These are phyloP conservation scores for Numenius arquata DNA, from an alignment of 2,113 vertebrate genomes.

Conservation along the genomic window DNA sequence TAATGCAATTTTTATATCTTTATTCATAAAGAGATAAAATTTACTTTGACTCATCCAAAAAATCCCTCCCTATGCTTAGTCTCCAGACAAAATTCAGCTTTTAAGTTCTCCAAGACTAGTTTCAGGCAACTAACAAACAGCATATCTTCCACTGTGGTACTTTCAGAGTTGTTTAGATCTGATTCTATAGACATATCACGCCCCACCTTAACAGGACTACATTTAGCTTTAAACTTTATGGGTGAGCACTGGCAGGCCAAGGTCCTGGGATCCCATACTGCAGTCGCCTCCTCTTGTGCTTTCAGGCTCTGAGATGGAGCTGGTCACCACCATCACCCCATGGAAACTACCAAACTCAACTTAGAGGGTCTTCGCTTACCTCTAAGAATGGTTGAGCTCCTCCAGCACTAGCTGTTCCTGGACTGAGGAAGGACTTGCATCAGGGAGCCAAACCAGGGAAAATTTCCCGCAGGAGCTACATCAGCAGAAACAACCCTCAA, in stretches of 20 bases:
- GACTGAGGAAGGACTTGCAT: neutral
- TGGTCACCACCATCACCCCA: neutral
- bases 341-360: neutral
- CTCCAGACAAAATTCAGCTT: neutral
- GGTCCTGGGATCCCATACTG: neutral
- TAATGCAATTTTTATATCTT: neutral
- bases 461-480: neutral
- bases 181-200: neutral
- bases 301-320: neutral
- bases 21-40: neutral
- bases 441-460: neutral
- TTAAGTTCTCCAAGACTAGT: neutral
- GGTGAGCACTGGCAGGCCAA: neutral
- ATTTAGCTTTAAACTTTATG: neutral
- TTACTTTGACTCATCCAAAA: neutral
- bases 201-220: neutral
- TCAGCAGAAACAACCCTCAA: neutral
- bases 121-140: neutral
- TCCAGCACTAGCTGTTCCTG: neutral
- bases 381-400: neutral
- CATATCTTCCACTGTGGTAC: neutral
- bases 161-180: neutral
- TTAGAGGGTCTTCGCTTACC: neutral
- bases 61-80: neutral
- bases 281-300: rapidly evolving